phyloP scores from a whole-genome alignment of 92 coral and sea anemone species.

The Phenganax stokvisi region DNA sequence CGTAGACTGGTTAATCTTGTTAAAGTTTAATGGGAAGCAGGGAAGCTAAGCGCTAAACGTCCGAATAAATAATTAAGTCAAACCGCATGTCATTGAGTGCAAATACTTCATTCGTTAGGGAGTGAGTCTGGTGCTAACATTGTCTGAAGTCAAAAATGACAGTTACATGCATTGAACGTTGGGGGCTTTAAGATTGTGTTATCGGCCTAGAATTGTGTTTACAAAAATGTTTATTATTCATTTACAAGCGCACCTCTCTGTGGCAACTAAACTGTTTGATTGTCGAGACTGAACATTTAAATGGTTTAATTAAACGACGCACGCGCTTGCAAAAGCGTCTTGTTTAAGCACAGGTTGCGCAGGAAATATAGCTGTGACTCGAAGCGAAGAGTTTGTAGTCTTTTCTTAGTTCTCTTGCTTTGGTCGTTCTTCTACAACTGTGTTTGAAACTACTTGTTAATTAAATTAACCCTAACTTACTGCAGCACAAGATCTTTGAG shows the following conservation, averaged over 20 bases:
- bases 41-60: background rate
- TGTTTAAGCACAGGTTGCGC: too few species aligned
- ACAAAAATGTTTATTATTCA: background rate
- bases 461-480: background rate
- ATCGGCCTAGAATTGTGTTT: background rate
- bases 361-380: too few species aligned
- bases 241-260: background rate
- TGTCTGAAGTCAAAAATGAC: too few species aligned
- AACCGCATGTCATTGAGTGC: background rate
- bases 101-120: too few species aligned
- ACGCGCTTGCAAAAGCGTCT: too few species aligned
- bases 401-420: too few species aligned
- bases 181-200: background rate
- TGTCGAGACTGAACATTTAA: background rate
- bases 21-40: constrained; percentile 5
- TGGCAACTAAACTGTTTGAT: constrained; percentile 1
- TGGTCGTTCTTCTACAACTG: too few species aligned
- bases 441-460: background rate
- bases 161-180: too few species aligned
- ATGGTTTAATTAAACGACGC: too few species aligned
- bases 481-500: too few species aligned
- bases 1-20: constrained; percentile 7
- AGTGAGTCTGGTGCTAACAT: too few species aligned
- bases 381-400: too few species aligned
- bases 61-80: constrained; percentile 5